Evolutionary conservation across 2,888 invertebrate genomes (phyloP).

Genomic region (Apantesis nais): DNA sequence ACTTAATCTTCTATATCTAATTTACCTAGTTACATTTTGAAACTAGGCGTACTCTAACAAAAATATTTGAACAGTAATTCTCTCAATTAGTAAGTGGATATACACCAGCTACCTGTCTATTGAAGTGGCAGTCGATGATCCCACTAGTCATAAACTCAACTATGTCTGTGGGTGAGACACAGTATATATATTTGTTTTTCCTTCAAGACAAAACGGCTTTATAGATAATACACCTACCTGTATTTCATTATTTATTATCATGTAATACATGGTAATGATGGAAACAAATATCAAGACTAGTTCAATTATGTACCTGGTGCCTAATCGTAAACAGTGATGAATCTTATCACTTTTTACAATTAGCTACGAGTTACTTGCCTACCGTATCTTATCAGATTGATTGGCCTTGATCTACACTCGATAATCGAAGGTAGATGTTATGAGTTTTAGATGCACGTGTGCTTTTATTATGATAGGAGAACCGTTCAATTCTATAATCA

Average conservation of each 20-base stretch:
- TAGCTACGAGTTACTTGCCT: not conserved
- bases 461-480: not conserved
- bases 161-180: not conserved
- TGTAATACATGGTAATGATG: not conserved
- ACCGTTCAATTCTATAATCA: not conserved
- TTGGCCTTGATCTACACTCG: slow-evolving; percentile 1
- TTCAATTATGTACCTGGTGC: not conserved
- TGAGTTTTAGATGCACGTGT: not conserved
- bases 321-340: not conserved
- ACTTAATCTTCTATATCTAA: not conserved
- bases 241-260: not conserved
- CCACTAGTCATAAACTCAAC: not conserved
- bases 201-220: not conserved
- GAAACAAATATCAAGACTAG: not conserved
- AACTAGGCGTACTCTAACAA: not conserved
- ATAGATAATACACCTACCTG: not conserved
- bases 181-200: not conserved
- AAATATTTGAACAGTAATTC: not conserved
- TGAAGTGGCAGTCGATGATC: not conserved
- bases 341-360: not conserved
- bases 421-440: not conserved
- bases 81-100: not conserved
- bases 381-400: not conserved
- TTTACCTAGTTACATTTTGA: not conserved
- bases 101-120: not conserved